Base-by-base conservation (phyloP, 2,113 vertebrate species). In the Naja naja region DNA sequence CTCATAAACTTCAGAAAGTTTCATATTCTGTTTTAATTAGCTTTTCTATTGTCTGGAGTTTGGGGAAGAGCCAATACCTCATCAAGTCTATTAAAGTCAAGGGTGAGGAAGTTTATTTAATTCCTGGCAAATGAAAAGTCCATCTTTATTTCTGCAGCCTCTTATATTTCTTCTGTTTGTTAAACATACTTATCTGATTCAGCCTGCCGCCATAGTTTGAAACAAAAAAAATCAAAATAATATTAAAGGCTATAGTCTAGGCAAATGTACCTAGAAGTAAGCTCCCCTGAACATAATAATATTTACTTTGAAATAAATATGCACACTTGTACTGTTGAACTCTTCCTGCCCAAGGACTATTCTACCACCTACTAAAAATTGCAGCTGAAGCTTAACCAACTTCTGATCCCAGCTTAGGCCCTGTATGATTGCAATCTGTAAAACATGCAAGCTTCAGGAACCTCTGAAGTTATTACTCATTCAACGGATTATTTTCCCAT, bases 11-110 rank as follows among this genome's bases (percentile, higher is more conserved):
- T 52, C 54, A 60, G 85, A 90, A 89, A 39, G 74, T 52, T 90
- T 86, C 85, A 53, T 90, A 52, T 93, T 90, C 55, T 64, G 39
- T 93, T 90, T 87, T 53, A 93, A 93, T 93, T 90, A 93, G 54
- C 47, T 43, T 87, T 87, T 43, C 45, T 87, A 86, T 90, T 90
- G 55, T 64, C 88, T 90, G 54, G 74, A 52, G 54, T 30, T 92
- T 90, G 81, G 81, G 74, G n/a, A 23, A 90, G 7, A 39, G 49
- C 69, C 92, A 93, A 60, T 16, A 87, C n/a, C 45, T 86, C 92
- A 86, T 87, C 55, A 90, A 85, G 22, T 60, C 20, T n/a, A 43
- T 90, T 52, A 53, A 69, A 54, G 14, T 49, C 55, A 90, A 90
- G 53, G 60, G 64, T n/a, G 87, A 89, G 39, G 87, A 87, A 60